Base-by-base conservation (phyloP, 2,888 invertebrate genomes). In the Dascillus cervinus region DNA sequence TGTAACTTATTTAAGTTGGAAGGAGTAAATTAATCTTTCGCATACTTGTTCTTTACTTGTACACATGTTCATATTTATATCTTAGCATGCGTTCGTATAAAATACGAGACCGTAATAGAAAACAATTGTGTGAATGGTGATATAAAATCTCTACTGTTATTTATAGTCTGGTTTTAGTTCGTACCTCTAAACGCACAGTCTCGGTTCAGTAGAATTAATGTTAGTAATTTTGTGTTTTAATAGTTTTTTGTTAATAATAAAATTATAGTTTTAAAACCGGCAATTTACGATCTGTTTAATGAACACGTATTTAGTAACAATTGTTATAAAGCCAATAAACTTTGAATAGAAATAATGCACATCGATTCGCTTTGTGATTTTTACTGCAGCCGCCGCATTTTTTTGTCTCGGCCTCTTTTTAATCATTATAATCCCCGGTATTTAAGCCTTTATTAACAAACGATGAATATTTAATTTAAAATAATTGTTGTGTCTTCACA, bases 201-300 rank as follows among this genome's bases (percentile, higher is more conserved):
- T 4, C 4, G 17, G 17, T 17, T 17, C 8, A 17, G 17, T n/a
- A n/a, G 8, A 17, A 17, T 17, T 17, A 17, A 17, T 17, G 17
- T 17, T 17, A 17, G 17, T 17, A 17, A 17, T 17, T 17, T 17
- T 8, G 8, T 6, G 12, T 5, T 12, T 12, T 37, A 37, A 37
- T 37, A 33, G 37, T 32, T 32, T n/a, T 37, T 29, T 32, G 32
- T 37, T 37, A 37, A 37, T 37, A 37, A 37, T 37, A 29, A 37
- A 33, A 37, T 37, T 37, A 37, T 32, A 33, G 37, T 37, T 33
- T 28, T 33, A 26, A 27, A 37, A 37, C 26, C 33, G 11, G 26
- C 29, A 37, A 37, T 33, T 37, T 37, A 29, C 27, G 29, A 17
- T 31, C 31, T 29, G 30, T 23, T 26, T 35, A 30, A 36, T 28